phyloP scores from a whole-genome alignment of 30 jellyfish, hydroid and myxozoan genomes.

The Hydra vulgaris region DNA sequence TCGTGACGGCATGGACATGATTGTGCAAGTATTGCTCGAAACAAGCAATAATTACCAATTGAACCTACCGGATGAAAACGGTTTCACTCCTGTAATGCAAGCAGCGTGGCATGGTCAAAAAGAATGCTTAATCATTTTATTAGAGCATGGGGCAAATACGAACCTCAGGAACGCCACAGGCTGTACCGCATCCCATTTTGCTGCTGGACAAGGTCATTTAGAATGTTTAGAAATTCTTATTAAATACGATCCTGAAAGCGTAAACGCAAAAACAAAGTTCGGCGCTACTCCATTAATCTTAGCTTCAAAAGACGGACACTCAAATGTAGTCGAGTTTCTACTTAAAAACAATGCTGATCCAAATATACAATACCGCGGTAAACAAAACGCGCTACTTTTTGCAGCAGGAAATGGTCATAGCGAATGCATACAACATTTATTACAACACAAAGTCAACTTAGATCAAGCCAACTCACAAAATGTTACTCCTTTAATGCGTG shows the following conservation, averaged over 20 bases:
- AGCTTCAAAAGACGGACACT: constrained; percentile 54
- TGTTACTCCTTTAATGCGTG: constrained; percentile 59
- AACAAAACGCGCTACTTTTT: constrained; percentile 41
- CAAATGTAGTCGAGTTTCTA: constrained; percentile 35
- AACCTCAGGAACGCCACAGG: constrained; percentile 29
- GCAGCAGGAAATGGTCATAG: constrained; percentile 63
- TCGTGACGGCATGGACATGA: constrained; percentile 42
- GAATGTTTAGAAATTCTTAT: constrained; percentile 27
- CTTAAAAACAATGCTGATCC: constrained; percentile 39
- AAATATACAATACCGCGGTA: constrained; percentile 34
- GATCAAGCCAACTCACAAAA: constrained; percentile 43
- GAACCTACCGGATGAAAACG: constrained; percentile 36
- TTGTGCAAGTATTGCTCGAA: constrained; percentile 36
- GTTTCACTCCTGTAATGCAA: constrained; percentile 54
- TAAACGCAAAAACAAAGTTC: constrained; percentile 37
- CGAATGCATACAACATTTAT: constrained; percentile 31
- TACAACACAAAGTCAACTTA: constrained; percentile 20
- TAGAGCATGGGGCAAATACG: constrained; percentile 42
- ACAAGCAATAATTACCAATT: constrained; percentile 41
- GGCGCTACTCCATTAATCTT: constrained; percentile 60
- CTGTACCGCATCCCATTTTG: constrained; percentile 50
- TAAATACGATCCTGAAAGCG: constrained; percentile 23
- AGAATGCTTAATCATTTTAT: constrained; percentile 37
- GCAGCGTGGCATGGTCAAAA: constrained; percentile 53
- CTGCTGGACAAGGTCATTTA: constrained; percentile 49